Evolutionary conservation across 2,888 invertebrate genomes (phyloP).

Genomic region (Iselma pallidipennis): DNA sequence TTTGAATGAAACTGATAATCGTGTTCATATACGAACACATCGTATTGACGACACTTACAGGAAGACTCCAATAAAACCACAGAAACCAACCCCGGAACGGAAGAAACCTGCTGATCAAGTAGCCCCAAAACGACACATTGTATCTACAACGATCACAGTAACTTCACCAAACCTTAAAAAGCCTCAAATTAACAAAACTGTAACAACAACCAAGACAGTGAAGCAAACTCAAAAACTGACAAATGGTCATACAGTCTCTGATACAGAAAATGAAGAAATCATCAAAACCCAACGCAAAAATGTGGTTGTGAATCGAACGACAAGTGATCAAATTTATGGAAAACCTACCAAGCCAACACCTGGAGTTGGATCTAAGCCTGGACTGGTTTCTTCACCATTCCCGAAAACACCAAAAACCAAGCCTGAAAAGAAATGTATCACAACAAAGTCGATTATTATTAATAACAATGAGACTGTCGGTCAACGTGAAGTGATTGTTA

Average conservation of each 20-base stretch:
- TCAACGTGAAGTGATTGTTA: slow-evolving; percentile 67
- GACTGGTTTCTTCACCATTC: slow-evolving; percentile 6
- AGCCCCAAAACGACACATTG: slow-evolving; percentile 31
- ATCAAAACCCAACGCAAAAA: slow-evolving; percentile 40
- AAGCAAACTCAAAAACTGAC: slow-evolving; percentile 27
- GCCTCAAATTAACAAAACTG: slow-evolving; percentile 17
- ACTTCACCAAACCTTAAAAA: slow-evolving; percentile 25
- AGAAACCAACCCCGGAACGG: slow-evolving; percentile 46
- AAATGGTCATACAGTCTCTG: slow-evolving; percentile 38
- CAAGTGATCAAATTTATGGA: slow-evolving; percentile 58
- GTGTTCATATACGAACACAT: slow-evolving; percentile 39
- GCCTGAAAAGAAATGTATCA: slow-evolving; percentile 54
- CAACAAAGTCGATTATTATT: slow-evolving; percentile 61
- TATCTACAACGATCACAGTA: slow-evolving; percentile 44
- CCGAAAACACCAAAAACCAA: slow-evolving; percentile 19
- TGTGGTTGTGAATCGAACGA: slow-evolving; percentile 60
- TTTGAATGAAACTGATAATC: slow-evolving; percentile 30
- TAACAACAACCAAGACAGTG: slow-evolving; percentile 27
- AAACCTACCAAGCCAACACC: slow-evolving; percentile 48
- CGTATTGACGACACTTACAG: slow-evolving; percentile 41
- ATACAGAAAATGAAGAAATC: slow-evolving; percentile 39
- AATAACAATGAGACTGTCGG: slow-evolving; percentile 52
- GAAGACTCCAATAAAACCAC: slow-evolving; percentile 26
- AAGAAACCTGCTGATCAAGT: slow-evolving; percentile 21
- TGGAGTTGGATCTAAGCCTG: slow-evolving; percentile 39